Conservation (phyloP, 2,113 vertebrate genomes). For the Poecilia latipinna region DNA sequence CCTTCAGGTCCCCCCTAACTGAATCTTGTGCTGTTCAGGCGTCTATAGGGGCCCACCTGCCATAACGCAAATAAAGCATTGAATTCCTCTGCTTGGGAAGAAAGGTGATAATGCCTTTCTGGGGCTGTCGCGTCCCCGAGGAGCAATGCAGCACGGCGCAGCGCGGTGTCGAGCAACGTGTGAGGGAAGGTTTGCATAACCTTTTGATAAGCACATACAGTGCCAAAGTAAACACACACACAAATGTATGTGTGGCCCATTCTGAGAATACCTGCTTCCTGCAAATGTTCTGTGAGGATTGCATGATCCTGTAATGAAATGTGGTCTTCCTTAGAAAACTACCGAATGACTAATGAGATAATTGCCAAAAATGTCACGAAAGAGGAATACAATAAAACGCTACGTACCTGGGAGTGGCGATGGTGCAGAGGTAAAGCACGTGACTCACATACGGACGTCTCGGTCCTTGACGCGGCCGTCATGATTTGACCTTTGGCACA, state of each 20-base stretch:
- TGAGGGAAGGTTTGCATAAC: constrained; percentile 60
- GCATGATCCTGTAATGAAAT: neutral
- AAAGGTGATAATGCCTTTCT: constrained; percentile 80
- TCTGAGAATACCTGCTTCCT: neutral
- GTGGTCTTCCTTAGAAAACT: neutral
- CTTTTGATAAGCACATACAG: constrained; percentile 31
- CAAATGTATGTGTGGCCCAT: neutral
- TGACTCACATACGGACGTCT: too few relatives aligned
- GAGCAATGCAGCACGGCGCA: constrained; percentile 39
- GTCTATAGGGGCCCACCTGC: constrained; percentile 57
- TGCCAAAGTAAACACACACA: neutral
- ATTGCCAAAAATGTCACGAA: neutral
- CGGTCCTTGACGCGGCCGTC: too few relatives aligned
- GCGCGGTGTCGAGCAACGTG: constrained; percentile 32
- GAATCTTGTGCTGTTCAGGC: constrained; percentile 54
- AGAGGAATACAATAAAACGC: neutral
- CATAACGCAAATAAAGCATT: constrained; percentile 77
- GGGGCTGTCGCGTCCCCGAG: constrained; percentile 62
- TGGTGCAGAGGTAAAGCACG: too few relatives aligned
- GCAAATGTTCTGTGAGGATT: neutral
- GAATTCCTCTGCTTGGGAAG: constrained; percentile 67
- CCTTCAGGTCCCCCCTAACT: constrained; percentile 60
- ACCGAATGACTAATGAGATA: neutral
- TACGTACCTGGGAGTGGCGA: neutral
- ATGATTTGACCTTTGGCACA: too few relatives aligned